Percentiles rank a stretch among this genome's conserved stretches.
phyloP scores from a whole-genome alignment of 2,797 vertebrate species.

The Fundulus diaphanus region DNA sequence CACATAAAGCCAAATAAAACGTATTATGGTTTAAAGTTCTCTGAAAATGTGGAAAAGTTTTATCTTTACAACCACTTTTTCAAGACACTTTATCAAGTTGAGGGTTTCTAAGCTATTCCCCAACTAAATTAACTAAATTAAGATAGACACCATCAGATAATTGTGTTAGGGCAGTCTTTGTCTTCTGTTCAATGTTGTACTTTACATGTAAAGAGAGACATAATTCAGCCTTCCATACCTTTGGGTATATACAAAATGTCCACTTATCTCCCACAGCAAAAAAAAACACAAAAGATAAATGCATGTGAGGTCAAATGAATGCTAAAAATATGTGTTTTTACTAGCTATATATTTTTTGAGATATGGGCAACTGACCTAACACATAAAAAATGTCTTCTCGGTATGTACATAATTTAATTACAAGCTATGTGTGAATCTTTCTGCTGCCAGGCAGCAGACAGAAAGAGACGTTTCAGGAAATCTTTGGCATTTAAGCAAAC shows the following conservation, averaged over 20 bases:
- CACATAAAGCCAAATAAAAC: not conserved
- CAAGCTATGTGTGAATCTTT: constrained; percentile 20
- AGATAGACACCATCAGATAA: not conserved
- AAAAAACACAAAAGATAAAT: not conserved
- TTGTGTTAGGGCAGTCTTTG: not conserved
- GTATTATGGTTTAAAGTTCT: not conserved
- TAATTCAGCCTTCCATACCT: constrained; percentile 2
- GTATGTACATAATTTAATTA: constrained; percentile 27
- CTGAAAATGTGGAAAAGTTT: not conserved
- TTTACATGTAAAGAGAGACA: not conserved
- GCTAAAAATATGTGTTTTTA: not conserved
- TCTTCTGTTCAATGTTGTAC: not conserved
- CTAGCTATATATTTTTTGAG: constrained; percentile 16
- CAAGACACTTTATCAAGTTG: not conserved
- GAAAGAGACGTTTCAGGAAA: constrained; percentile 8
- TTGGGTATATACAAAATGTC: constrained; percentile 9
- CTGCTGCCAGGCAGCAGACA: constrained; percentile 17
- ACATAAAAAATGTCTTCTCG: constrained; percentile 24
- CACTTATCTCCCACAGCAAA: constrained; percentile 2
- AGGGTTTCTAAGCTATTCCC: not conserved
- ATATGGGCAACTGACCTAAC: constrained; percentile 29
- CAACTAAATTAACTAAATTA: not conserved
- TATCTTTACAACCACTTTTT: not conserved
- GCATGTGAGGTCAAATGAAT: constrained; percentile 1
- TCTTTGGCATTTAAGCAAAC: not conserved